Conservation (phyloP, 2,888 invertebrate species). For the Monoplex corrugatus region DNA sequence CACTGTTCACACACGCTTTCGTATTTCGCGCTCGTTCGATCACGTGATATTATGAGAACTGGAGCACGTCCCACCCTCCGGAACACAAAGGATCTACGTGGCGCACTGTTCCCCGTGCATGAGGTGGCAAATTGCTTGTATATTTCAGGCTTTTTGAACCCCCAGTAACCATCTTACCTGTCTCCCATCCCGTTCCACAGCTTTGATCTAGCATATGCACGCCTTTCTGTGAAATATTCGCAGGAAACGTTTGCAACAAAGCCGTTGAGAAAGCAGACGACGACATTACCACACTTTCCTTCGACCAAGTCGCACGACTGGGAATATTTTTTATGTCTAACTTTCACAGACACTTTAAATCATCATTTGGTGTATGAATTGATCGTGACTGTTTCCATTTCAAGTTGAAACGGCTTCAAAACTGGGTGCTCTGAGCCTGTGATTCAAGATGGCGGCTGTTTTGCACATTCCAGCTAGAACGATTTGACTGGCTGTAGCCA, state of each 20-base stretch:
- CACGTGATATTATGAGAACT: conserved; percentile 41
- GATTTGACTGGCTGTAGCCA: conserved; percentile 50
- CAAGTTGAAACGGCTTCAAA: conserved; percentile 8
- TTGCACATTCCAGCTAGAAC: conserved; percentile 44
- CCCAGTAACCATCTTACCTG: conserved; percentile 41
- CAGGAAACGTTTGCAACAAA: background rate
- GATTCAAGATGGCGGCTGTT: conserved; percentile 50
- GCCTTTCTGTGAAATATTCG: background rate
- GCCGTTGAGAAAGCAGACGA: background rate
- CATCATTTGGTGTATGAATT: conserved; percentile 15
- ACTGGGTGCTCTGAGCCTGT: conserved; percentile 39
- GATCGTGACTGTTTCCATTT: conserved; percentile 15
- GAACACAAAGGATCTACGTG: background rate
- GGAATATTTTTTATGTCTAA: background rate
- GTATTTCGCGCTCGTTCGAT: conserved; percentile 28
- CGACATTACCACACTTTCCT: conserved; percentile 17
- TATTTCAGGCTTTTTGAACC: background rate
- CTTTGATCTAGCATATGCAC: background rate
- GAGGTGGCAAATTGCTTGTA: background rate
- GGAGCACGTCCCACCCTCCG: background rate
- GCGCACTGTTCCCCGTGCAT: background rate
- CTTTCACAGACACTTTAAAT: conserved; percentile 38
- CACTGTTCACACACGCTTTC: background rate
- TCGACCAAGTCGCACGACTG: background rate
- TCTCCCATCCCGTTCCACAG: conserved; percentile 35